Evolutionary conservation across 2,113 vertebrate genomes (phyloP).

Genomic region (Melanocharis versteri): DNA sequence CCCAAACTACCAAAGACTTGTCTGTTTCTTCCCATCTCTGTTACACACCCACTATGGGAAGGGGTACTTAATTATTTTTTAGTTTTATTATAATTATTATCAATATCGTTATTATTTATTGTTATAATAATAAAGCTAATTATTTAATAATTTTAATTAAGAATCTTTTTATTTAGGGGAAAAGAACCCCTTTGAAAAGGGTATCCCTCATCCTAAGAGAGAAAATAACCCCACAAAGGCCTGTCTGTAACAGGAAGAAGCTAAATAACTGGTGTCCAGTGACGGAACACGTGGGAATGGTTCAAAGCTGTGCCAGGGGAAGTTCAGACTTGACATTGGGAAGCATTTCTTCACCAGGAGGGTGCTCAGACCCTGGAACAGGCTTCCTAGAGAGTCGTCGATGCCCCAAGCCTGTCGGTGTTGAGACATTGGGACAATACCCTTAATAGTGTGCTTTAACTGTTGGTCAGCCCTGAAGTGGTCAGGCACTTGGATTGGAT

Average conservation of each 20-base stretch:
- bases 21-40: not conserved
- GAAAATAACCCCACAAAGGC: not conserved
- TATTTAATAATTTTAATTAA: not conserved
- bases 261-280: not conserved
- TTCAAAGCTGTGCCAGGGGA: not conserved
- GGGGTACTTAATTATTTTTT: not conserved
- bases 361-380: not conserved
- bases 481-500: not conserved
- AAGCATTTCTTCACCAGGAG: not conserved
- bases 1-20: too few relatives aligned
- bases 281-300: not conserved
- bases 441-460: not conserved
- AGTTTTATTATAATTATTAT: too few relatives aligned
- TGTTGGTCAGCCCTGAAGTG: not conserved
- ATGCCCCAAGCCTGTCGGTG: not conserved
- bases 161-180: not conserved
- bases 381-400: rapidly evolving
- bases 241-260: not conserved
- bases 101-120: not conserved
- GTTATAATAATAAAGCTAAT: not conserved
- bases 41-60: not conserved
- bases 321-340: not conserved
- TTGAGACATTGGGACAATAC: not conserved
- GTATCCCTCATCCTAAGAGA: not conserved
- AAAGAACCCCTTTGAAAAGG: not conserved